A percentile compares a stretch with the other conserved stretches of the same genome.
These are phyloP conservation scores for Rhagologus leucostigma DNA, from an alignment of 2,113 vertebrate genomes.

Conservation along the genomic window DNA sequence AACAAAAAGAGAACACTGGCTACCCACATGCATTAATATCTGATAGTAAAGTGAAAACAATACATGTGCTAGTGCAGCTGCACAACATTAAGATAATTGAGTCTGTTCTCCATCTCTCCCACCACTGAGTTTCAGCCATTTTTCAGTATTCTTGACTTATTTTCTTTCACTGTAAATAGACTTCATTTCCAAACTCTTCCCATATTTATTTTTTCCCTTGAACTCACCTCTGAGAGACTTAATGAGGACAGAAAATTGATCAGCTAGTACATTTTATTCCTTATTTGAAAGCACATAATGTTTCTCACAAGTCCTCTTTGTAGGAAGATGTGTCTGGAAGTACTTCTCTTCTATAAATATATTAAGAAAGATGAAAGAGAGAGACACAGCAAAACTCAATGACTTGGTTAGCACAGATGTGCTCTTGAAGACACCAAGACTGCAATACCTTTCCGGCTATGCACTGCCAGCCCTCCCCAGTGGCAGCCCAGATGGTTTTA, in stretches of 20 bases:
- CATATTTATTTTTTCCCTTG: neutral
- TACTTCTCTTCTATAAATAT: neutral
- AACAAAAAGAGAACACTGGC: neutral
- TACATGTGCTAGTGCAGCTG: neutral
- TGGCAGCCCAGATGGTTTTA: neutral
- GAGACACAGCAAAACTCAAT: neutral
- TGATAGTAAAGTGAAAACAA: slow-evolving; percentile 2
- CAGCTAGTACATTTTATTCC: neutral
- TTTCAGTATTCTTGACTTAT: neutral
- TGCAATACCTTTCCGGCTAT: neutral
- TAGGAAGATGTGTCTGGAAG: neutral
- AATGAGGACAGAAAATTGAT: slow-evolving; percentile 47
- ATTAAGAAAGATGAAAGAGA: neutral
- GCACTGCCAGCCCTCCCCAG: neutral
- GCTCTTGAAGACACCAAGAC: neutral
- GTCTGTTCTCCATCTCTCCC: neutral
- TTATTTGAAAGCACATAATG: slow-evolving; percentile 13
- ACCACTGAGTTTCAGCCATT: neutral
- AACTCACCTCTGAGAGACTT: slow-evolving; percentile 42
- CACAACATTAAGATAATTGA: neutral
- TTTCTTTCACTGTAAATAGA: neutral
- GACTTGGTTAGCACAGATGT: neutral
- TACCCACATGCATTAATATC: neutral
- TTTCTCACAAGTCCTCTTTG: neutral
- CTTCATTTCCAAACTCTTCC: slow-evolving; percentile 8